Base-by-base conservation (phyloP, 2,888 invertebrate species). In the Synanthedon myopaeformis region DNA sequence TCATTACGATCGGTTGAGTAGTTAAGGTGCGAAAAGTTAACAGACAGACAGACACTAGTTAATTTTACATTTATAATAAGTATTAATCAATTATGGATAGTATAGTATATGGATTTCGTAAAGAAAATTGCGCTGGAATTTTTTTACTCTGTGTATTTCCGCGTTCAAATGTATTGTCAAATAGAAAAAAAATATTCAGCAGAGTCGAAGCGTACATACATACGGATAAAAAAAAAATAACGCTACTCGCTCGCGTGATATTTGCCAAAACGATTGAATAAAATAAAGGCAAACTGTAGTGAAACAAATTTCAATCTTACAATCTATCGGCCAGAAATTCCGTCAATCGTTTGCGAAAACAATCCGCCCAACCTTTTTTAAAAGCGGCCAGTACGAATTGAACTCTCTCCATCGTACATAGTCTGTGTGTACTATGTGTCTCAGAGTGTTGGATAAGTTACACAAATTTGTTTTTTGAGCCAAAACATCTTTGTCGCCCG, bases 241-340 rank as follows among this genome's bases (percentile, higher is more conserved):
- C 45, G 45, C 4, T 13, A 45, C 45, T 10, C 35, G 35, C 45
- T n/a, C 10, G 45, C 14, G 51, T 54, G 54, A 53, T 69, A 67
- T 70, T 71, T 66, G 66, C 59, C 55, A 59, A 63, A 63, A 60
- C 64, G 61, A 70, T 66, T 69, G 74, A 78, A 81, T 81, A 79
- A 77, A 81, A 80, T 78, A 79, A 80, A 76, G 67, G 67, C 61
- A 59, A 70, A 71, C 60, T 62, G 69, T 69, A 68, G 61, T 70
- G 66, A 68, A 76, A 76, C 79, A 78, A 77, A 78, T 80, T 81
- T 79, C 80, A 79, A 79, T 79, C 76, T 66, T 54, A 58, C 69
- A 70, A 71, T 71, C 70, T 73, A 74, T 68, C 62, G 62, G 59
- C 59, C 61, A 35, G 64, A 61, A 67, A 66, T 63, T 64, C 65